Base-by-base conservation (phyloP, 1,140 invertebrate genomes). In the Oreohelix idahoensis region DNA sequence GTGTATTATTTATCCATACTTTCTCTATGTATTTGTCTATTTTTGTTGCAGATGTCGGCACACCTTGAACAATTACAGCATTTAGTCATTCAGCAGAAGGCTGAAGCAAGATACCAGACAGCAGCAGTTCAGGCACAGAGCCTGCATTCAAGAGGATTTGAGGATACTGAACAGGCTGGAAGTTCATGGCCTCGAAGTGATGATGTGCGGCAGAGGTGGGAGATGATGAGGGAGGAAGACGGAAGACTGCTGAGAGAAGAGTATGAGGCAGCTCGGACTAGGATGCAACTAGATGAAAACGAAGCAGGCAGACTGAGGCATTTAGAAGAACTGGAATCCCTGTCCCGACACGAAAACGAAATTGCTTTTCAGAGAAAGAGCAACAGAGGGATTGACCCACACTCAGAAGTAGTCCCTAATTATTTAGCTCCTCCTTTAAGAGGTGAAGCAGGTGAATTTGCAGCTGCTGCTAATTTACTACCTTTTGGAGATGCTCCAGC, bases 401-500 rank as follows among this genome's bases (percentile, higher is more conserved):
- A n/a, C n/a, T n/a, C 10, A 38, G 13, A 15, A 1, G 2, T 15
- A 8, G 10, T n/a, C 69, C 10, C 15, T 4, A 45, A 45, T 5
- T 45, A 45, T 45, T 5, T 15, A 45, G 42, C 15, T 45, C 5
- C 15, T 23, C 23, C 15, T 35, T 15, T 35, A 2, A 35, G 36
- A 58, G 26, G 23, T 20, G 4, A 5, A 58, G 51, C 10, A 58
- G 20, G 15, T 45, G 42, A 45, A 45, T 45, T 45, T 45, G 42
- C 42, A 8, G 15, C 51, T 70, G 15, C 29, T 23, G 32, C 32
- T 29, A 70, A 38, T 8, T 17, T 70, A 15, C 29, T 26, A 23
- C 71, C 71, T 5, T 73, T 26, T 45, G 29, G 71, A 23, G 26
- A 73, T 42, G 71, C 71, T n/a, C 71, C 71, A n/a, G 17, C 71